Percentiles rank a stretch among this genome's conserved stretches.
Evolutionary conservation across 2,888 invertebrate species (phyloP).

Genomic region (Perithous albicinctus): DNA sequence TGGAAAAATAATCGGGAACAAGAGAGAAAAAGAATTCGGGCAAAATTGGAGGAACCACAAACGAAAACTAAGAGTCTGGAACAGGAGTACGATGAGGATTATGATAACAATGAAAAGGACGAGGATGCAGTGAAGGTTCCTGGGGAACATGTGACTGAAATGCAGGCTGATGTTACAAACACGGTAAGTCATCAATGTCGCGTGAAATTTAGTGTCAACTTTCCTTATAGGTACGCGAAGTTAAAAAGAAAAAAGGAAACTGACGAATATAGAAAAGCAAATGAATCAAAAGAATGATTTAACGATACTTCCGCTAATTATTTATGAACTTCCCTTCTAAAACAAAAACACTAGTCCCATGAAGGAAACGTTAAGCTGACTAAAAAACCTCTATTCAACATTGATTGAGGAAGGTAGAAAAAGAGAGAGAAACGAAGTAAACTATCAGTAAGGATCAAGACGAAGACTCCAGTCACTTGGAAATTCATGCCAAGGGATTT

Average conservation of each 20-base stretch:
- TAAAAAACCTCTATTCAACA: neutral
- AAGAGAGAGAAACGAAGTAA: conserved; percentile 19
- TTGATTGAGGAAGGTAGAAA: neutral
- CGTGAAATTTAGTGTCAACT: too few relatives aligned
- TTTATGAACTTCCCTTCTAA: neutral
- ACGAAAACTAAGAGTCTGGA: conserved; percentile 77
- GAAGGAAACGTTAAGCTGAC: neutral
- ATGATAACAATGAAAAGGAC: conserved; percentile 77
- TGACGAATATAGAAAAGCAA: too few relatives aligned
- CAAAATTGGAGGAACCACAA: conserved; percentile 63
- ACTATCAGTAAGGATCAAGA: conserved; percentile 34
- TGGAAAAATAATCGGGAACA: conserved; percentile 36
- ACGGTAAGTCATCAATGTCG: conserved; percentile 79
- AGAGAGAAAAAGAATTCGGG: conserved; percentile 51
- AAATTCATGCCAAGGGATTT: conserved; percentile 27
- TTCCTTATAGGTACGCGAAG: too few relatives aligned
- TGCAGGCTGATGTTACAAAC: conserved; percentile 80
- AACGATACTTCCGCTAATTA: neutral
- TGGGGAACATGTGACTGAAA: conserved; percentile 70
- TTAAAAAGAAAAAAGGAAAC: too few relatives aligned
- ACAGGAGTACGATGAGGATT: conserved; percentile 79
- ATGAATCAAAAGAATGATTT: neutral
- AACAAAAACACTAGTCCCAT: neutral
- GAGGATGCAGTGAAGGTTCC: conserved; percentile 73
- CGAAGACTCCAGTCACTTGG: conserved; percentile 37